Percentiles rank a stretch among this genome's conserved stretches.
Evolutionary conservation across 1,140 invertebrate species (phyloP).

Genomic region (Sipha flava): DNA sequence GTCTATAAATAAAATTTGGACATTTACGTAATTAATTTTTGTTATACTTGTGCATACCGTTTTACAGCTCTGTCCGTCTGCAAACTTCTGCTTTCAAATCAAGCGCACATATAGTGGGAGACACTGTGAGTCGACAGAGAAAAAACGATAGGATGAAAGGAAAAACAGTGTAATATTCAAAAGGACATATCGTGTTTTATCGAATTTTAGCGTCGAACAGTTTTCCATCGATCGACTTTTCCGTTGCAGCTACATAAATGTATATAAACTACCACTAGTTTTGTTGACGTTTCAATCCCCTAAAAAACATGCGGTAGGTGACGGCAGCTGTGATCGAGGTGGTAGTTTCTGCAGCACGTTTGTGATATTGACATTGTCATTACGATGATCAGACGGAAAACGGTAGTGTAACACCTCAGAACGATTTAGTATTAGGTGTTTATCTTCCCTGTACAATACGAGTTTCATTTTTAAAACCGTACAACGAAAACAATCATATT

Average conservation of each 20-base stretch:
- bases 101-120: not conserved
- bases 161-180: conserved; percentile 3
- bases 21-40: no score
- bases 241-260: not conserved
- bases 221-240: not conserved
- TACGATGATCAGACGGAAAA: not conserved
- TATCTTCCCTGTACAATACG: not conserved
- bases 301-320: not conserved
- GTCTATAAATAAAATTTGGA: no score
- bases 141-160: not conserved
- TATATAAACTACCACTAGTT: not conserved
- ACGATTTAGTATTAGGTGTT: not conserved
- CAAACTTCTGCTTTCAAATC: not conserved
- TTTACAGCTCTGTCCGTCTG: not conserved
- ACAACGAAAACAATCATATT: no score
- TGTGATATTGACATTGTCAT: not conserved
- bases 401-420: not conserved
- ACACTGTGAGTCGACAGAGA: not conserved
- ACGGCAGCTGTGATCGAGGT: not conserved
- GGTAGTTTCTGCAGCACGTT: not conserved
- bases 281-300: not conserved
- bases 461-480: not conserved
- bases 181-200: conserved; percentile 14
- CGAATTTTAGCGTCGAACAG: not conserved
- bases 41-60: no score